Evolutionary conservation across 1,140 invertebrate species (phyloP).

Genomic region (Trichonephila clavata): DNA sequence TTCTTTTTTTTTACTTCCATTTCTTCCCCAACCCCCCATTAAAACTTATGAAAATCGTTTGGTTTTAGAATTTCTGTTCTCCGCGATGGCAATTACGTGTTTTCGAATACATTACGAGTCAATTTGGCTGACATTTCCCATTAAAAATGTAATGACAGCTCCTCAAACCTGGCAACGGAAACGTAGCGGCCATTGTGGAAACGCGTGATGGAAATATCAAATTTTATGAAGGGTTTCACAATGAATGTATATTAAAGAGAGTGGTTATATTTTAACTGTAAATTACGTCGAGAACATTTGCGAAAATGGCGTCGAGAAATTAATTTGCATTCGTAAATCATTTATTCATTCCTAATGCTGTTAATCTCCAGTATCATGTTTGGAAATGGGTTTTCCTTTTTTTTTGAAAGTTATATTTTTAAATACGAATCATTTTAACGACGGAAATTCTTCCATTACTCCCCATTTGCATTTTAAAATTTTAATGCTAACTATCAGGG

Average conservation of each 20-base stretch:
- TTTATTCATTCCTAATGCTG: neutral
- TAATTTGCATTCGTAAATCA: constrained; percentile 23
- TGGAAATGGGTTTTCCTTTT: neutral
- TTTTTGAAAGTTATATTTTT: neutral
- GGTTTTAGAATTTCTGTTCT: constrained; percentile 6
- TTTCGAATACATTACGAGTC: constrained; percentile 38
- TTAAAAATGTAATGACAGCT: constrained; percentile 38
- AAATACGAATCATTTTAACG: neutral
- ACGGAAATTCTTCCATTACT: too few relatives aligned
- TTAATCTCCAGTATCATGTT: neutral
- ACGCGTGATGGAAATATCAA: constrained; percentile 13
- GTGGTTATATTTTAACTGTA: constrained; percentile 16
- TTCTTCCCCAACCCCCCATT: neutral
- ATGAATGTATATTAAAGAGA: constrained; percentile 1
- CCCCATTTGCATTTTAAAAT: too few relatives aligned
- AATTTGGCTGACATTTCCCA: constrained; percentile 32
- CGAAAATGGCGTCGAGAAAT: neutral
- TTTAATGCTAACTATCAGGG: too few relatives aligned
- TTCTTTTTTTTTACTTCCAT: neutral
- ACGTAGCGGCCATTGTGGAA: constrained; percentile 7
- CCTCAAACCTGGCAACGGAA: constrained; percentile 25
- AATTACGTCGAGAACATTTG: constrained; percentile 15
- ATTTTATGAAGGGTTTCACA: neutral
- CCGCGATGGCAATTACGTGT: constrained; percentile 24
- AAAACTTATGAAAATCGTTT: constrained; percentile 26